A percentile compares a stretch with the other conserved stretches of the same genome.
Evolutionary conservation across 2,797 vertebrate genomes (phyloP).

Genomic region (Pipistrellus kuhlii): DNA sequence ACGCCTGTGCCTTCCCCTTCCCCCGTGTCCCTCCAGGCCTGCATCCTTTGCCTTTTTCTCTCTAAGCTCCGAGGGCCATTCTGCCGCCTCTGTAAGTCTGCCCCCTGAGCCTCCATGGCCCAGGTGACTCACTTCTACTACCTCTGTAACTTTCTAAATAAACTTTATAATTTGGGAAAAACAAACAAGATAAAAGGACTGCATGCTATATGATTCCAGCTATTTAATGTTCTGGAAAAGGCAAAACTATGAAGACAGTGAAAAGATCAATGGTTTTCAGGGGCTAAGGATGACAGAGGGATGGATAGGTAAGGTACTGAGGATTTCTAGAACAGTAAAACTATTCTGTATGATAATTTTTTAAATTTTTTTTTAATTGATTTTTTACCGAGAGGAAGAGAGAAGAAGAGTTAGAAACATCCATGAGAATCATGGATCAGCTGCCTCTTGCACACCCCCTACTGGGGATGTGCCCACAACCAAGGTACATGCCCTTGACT

Average conservation of each 20-base stretch:
- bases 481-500: too few relatives aligned
- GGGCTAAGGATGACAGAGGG: too few relatives aligned
- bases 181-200: not conserved
- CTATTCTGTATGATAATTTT: not conserved
- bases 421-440: too few relatives aligned
- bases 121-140: not conserved
- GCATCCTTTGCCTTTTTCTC: not conserved
- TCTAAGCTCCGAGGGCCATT: not conserved
- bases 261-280: not conserved
- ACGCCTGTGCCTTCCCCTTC: not conserved
- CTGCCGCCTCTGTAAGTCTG: not conserved
- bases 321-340: not conserved
- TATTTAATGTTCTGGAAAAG: not conserved
- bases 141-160: not conserved
- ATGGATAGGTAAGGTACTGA: not conserved
- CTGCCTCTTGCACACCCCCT: too few relatives aligned
- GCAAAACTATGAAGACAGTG: not conserved
- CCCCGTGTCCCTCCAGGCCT: not conserved
- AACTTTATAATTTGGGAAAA: not conserved
- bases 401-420: too few relatives aligned
- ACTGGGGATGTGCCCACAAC: too few relatives aligned
- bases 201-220: not conserved
- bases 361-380: too few relatives aligned
- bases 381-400: too few relatives aligned
- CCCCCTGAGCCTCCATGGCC: not conserved